phyloP scores from a whole-genome alignment of 2,113 vertebrate species.

The Azemiops feae region DNA sequence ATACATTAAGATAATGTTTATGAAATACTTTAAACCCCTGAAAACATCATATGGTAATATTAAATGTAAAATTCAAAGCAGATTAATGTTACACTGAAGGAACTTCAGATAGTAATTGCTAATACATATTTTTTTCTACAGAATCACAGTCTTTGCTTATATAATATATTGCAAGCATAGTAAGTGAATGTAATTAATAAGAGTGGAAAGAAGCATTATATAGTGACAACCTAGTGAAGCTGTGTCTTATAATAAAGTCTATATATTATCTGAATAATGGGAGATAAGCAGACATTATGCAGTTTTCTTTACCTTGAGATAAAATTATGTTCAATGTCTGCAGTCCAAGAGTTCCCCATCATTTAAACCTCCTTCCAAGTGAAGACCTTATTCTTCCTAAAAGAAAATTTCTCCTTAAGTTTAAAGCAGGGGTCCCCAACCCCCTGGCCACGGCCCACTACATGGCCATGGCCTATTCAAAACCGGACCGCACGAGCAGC shows the following conservation, averaged over 20 bases:
- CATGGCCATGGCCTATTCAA: too few species aligned
- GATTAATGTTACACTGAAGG: not conserved
- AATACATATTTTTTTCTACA: not conserved
- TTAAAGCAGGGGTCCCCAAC: too few species aligned
- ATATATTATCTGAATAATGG: conserved; percentile 46
- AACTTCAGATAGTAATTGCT: not conserved
- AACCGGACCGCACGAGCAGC: too few species aligned
- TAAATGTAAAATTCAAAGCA: conserved; percentile 21
- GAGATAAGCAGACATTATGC: conserved; percentile 24
- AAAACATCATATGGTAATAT: conserved; percentile 16
- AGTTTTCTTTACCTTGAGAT: conserved; percentile 30
- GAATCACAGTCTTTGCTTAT: conserved; percentile 12
- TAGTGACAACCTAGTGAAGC: not conserved
- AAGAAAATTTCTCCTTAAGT: not conserved
- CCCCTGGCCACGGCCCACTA: too few species aligned
- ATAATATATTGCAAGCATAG: not conserved
- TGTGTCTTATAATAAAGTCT: conserved; percentile 9
- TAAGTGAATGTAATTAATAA: not conserved
- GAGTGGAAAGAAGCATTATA: not conserved
- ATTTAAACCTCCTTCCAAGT: not conserved
- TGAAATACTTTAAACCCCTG: not conserved
- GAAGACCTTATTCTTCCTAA: not conserved
- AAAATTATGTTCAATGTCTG: conserved; percentile 33
- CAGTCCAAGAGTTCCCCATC: not conserved
- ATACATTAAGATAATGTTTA: not conserved